phyloP scores from a whole-genome alignment of 2,888 invertebrate species.

The Opisthograptis luteolata region DNA sequence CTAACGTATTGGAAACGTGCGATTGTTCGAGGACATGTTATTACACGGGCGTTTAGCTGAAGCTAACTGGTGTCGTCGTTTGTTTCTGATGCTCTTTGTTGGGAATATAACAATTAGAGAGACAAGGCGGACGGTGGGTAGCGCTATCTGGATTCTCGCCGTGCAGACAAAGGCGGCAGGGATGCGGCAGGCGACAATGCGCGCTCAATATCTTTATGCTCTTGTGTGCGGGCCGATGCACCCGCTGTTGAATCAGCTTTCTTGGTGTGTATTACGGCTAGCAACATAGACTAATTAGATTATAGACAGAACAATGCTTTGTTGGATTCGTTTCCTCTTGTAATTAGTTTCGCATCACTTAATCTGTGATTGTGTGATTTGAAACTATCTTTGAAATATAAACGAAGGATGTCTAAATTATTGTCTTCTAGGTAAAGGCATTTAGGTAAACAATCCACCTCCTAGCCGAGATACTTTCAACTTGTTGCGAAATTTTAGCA shows the following conservation, averaged over 20 bases:
- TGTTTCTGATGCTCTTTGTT: constrained; percentile 78
- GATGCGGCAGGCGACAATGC: constrained; percentile 62
- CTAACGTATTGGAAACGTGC: constrained; percentile 74
- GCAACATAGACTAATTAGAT: constrained; percentile 18
- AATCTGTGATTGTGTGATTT: no score
- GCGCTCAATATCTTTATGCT: constrained; percentile 79
- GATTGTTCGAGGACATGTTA: constrained; percentile 81
- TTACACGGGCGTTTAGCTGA: constrained; percentile 75
- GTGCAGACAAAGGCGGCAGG: constrained; percentile 54
- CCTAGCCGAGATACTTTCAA: no score
- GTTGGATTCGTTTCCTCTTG: background rate
- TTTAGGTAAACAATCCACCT: no score
- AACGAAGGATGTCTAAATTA: no score
- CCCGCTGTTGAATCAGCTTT: constrained; percentile 64
- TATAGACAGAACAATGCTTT: background rate
- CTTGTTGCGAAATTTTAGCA: no score
- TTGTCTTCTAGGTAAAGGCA: no score
- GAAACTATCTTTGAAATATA: no score
- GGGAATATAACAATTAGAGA: constrained; percentile 77
- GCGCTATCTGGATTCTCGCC: constrained; percentile 66
- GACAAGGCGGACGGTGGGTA: constrained; percentile 68
- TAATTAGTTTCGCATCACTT: no score
- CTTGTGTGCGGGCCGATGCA: constrained; percentile 75
- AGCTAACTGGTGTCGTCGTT: constrained; percentile 70
- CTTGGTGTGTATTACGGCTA: constrained; percentile 48